Conservation (phyloP, 2,888 invertebrate species). For the Bugulina stolonifera region DNA sequence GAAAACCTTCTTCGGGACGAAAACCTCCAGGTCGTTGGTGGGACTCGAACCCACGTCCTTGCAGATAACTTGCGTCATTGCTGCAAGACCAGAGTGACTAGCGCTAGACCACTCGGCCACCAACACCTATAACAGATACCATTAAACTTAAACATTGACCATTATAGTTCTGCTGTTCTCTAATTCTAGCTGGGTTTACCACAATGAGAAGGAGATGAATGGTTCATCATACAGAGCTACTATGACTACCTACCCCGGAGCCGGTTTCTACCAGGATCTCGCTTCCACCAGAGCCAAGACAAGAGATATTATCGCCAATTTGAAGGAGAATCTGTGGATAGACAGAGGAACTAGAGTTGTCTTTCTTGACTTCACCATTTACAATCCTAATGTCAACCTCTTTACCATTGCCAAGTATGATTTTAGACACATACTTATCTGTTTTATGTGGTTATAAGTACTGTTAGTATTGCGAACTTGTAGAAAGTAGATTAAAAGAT, state of each 20-base stretch:
- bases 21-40: too few species aligned
- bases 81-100: too few species aligned
- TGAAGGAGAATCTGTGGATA: slow-evolving; percentile 61
- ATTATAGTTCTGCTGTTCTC: too few species aligned
- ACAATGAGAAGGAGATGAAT: slow-evolving; percentile 49
- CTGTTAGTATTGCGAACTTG: too few species aligned
- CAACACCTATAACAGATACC: too few species aligned
- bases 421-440: background rate
- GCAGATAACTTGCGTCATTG: too few species aligned
- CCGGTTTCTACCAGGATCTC: slow-evolving; percentile 55
- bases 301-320: slow-evolving; percentile 47
- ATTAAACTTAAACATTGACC: too few species aligned
- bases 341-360: slow-evolving; percentile 62
- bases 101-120: too few species aligned
- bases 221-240: slow-evolving; percentile 56
- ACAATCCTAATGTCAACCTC: slow-evolving; percentile 65
- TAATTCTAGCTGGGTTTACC: slow-evolving; percentile 55
- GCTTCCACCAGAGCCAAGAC: slow-evolving; percentile 50
- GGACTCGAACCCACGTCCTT: too few species aligned
- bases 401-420: slow-evolving; percentile 60
- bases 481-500: too few species aligned
- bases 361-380: slow-evolving; percentile 65
- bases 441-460: too few species aligned
- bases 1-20: too few species aligned
- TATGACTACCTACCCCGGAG: slow-evolving; percentile 49